Base-by-base conservation (phyloP, 2,888 invertebrate species). In the Acronicta alni region DNA sequence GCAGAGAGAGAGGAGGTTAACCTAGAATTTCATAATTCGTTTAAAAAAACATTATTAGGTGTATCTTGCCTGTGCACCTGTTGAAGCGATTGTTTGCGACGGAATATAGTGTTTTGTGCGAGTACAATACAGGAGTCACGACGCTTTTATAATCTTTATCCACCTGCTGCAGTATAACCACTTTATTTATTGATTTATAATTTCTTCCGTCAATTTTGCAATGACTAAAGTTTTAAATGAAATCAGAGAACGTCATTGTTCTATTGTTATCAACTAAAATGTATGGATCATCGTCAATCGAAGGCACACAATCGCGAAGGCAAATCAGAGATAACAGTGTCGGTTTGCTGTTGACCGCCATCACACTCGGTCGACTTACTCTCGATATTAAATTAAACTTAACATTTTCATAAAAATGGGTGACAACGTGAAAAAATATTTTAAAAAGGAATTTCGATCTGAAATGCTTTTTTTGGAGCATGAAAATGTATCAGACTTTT, bases 401-500 rank as follows among this genome's bases (percentile, higher is more conserved):
- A 38, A 61, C 57, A 18, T 48, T 45, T 58, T 30, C 39, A 23
- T 3, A 59, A 46, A 81, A 80, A 92, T 92, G 92, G 83, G 84
- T 51, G 82, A 46, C 20, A 55, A 42, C 23, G 59, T 81, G 10
- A 86, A 84, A 68, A 82, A 83, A 53, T 91, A 89, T 78, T 89
- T 89, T 26, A 86, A 77, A 66, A 79, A 74, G 5, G 86, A 93
- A 53, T 85, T 90, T 53, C 78, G 77, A 57, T 32, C 57, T 44
- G 70, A 77, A 1, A 89, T 74, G 72, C 82, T 90, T 26, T 59
- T 51, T 6, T 75, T 92, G 39, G 80, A 90, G 43, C 84, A 90
- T 57, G 89, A 90, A 1, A 70, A 70, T 18, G 68, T 77, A 0
- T 65, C 87, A 3, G 89, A 91, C 58, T 93, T 93, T 70, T 89